These are phyloP conservation scores for Ephydatia muelleri DNA, from an alignment of 37 sponge, comb jelly and placozoan species.

Conservation along the genomic window DNA sequence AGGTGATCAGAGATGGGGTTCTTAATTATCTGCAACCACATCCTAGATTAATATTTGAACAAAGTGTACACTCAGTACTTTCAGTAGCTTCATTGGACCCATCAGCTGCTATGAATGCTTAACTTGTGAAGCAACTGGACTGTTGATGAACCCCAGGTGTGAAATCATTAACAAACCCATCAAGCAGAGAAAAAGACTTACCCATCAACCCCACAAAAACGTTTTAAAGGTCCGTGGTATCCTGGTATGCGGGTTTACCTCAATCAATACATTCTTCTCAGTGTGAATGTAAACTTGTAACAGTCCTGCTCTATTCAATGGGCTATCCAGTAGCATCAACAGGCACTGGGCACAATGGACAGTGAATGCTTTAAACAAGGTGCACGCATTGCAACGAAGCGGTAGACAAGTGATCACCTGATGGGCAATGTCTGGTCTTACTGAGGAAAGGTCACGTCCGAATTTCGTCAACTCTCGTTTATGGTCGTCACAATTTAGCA, in stretches of 20 bases:
- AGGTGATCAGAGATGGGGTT: slow-evolving; percentile 95
- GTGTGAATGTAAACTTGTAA: slow-evolving; percentile 98
- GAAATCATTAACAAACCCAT: no score
- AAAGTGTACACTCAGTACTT: no score
- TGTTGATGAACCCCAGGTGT: background rate
- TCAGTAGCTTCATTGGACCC: slow-evolving; percentile 95
- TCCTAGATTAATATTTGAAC: background rate
- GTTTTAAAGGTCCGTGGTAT: slow-evolving; percentile 97
- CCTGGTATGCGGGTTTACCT: slow-evolving; percentile 90
- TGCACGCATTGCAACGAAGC: background rate
- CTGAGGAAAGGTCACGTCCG: slow-evolving; percentile 75
- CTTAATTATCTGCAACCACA: slow-evolving; percentile 86
- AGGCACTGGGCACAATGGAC: slow-evolving; percentile 69
- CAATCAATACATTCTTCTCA: slow-evolving; percentile 94
- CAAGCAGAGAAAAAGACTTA: no score
- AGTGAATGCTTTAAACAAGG: background rate
- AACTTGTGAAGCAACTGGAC: slow-evolving; percentile 98
- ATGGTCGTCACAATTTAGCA: slow-evolving; percentile 90
- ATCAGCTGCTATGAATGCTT: slow-evolving; percentile 94
- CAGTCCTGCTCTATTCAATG: slow-evolving; percentile 95
- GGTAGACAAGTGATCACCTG: slow-evolving; percentile 38
- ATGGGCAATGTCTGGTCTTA: slow-evolving; percentile 96
- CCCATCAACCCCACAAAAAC: slow-evolving; percentile 99
- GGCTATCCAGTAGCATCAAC: slow-evolving; percentile 98
- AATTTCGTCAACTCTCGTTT: slow-evolving; percentile 64